A percentile compares a stretch with the other conserved stretches of the same genome.
These are phyloP conservation scores for Donacobius atricapilla DNA, from an alignment of 2,113 vertebrate species.

Conservation along the genomic window DNA sequence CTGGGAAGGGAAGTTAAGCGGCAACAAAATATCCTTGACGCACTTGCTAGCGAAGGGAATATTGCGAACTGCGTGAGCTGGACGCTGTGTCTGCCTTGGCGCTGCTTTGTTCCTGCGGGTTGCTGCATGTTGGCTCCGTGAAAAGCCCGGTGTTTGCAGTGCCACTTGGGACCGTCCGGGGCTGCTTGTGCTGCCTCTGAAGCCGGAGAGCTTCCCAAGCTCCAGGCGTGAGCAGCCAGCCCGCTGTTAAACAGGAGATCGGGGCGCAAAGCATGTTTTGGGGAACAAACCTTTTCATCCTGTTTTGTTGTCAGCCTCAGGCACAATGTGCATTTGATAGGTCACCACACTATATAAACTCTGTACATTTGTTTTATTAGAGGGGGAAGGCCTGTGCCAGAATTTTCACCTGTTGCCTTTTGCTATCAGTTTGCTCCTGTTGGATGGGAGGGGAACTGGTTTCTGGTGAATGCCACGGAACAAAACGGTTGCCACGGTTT, in stretches of 20 bases:
- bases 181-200: not conserved
- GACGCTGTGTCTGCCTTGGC: fast-evolving
- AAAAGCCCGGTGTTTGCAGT: not conserved
- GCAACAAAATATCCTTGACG: not conserved
- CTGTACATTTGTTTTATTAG: fast-evolving
- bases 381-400: not conserved
- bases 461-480: not conserved
- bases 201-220: not conserved
- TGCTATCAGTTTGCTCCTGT: not conserved
- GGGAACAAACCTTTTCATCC: not conserved
- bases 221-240: too few species aligned
- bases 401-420: not conserved
- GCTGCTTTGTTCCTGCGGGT: fast-evolving
- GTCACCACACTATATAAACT: not conserved
- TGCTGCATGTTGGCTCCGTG: not conserved
- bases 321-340: not conserved
- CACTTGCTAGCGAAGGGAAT: not conserved
- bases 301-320: not conserved
- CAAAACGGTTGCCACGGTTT: not conserved
- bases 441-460: not conserved
- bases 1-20: not conserved
- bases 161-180: fast-evolving
- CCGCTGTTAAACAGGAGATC: not conserved
- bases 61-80: not conserved
- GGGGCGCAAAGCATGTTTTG: fast-evolving